phyloP scores from a whole-genome alignment of 2,888 invertebrate genomes.

The Hirtodrosophila duncani region DNA sequence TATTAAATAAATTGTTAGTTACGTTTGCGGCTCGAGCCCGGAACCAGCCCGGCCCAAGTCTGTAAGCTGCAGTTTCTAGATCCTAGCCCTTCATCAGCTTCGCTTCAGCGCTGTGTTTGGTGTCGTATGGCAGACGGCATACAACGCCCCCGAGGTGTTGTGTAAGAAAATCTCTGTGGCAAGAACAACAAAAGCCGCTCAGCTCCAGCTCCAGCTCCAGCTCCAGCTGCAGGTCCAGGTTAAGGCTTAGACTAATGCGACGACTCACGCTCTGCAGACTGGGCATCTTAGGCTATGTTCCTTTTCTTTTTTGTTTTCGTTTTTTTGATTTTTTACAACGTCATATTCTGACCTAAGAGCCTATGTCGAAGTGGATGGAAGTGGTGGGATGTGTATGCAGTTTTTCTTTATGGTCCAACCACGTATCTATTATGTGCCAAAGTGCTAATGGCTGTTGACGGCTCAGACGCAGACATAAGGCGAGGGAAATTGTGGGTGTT shows the following conservation, averaged over 20 bases:
- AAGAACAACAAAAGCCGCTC: conserved; percentile 26
- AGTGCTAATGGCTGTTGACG: conserved; percentile 76
- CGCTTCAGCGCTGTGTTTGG: conserved; percentile 34
- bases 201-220: neutral
- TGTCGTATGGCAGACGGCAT: conserved; percentile 64
- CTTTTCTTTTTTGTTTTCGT: conserved; percentile 19
- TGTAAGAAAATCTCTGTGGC: conserved; percentile 50
- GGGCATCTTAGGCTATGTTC: neutral
- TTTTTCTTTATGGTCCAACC: conserved; percentile 66
- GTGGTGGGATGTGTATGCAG: conserved; percentile 42
- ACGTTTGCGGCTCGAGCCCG: conserved; percentile 56
- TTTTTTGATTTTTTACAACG: conserved; percentile 55
- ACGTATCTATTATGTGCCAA: conserved; percentile 76
- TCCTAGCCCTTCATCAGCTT: conserved; percentile 40
- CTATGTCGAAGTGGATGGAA: conserved; percentile 25
- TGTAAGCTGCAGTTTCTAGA: conserved; percentile 1
- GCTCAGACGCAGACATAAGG: conserved; percentile 41
- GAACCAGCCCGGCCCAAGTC: conserved; percentile 24
- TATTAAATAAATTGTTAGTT: conserved; percentile 78
- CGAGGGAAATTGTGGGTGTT: conserved; percentile 25
- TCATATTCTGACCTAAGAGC: conserved; percentile 54
- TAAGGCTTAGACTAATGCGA: no score
- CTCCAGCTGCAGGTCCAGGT: no score
- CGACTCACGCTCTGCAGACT: no score
- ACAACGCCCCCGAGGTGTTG: conserved; percentile 71